Evolutionary conservation across 2,888 invertebrate genomes (phyloP).

Genomic region (Apocheima hispidaria): DNA sequence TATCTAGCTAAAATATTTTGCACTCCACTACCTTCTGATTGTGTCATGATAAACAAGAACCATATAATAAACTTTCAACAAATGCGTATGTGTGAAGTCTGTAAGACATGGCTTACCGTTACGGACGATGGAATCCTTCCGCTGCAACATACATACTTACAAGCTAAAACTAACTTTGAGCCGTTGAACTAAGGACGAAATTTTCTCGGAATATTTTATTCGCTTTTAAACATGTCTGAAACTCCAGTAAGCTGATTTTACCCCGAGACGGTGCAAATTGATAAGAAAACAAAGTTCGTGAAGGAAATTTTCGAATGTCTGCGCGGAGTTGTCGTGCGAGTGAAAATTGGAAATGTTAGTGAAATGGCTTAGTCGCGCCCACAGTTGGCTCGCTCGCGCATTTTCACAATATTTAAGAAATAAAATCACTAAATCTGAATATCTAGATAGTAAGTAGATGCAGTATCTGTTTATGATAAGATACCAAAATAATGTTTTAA

Average conservation of each 20-base stretch:
- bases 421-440: no score
- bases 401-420: no score
- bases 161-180: slow-evolving; percentile 12
- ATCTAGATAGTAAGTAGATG: no score
- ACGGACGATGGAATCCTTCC: slow-evolving; percentile 1
- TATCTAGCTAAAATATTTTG: neutral
- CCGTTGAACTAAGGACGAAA: slow-evolving; percentile 3
- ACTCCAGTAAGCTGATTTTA: slow-evolving; percentile 39
- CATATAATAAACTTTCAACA: slow-evolving; percentile 27
- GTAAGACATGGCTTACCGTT: slow-evolving; percentile 26
- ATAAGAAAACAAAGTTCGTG: slow-evolving; percentile 37
- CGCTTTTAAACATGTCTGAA: slow-evolving; percentile 20
- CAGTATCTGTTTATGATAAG: no score
- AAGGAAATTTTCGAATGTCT: slow-evolving; percentile 20
- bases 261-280: slow-evolving; percentile 35
- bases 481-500: no score
- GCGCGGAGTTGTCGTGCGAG: neutral
- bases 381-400: no score
- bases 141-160: neutral
- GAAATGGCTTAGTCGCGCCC: no score
- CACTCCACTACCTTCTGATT: neutral
- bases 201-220: neutral
- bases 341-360: neutral
- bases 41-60: slow-evolving; percentile 15
- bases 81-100: slow-evolving; percentile 25